phyloP scores from a whole-genome alignment of 2,888 invertebrate species.

The Cheilosia variabilis region DNA sequence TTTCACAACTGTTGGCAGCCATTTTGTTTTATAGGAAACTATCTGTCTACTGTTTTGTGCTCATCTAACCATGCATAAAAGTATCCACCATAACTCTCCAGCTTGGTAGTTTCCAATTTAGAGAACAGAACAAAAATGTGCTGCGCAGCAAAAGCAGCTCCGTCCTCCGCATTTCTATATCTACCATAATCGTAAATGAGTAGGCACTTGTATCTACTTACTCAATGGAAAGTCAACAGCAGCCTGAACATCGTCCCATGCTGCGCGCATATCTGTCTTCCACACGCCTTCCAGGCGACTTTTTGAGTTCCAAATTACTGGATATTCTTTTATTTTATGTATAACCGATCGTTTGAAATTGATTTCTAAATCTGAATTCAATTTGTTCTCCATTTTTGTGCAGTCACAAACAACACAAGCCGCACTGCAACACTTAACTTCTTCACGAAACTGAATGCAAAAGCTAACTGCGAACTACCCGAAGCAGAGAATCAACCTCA shows the following conservation, averaged over 20 bases:
- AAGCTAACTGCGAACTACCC: slow-evolving; percentile 7
- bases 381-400: neutral
- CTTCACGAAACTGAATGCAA: slow-evolving; percentile 46
- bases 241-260: slow-evolving; percentile 2
- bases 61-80: too few species aligned
- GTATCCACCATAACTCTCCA: too few species aligned
- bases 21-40: too few species aligned
- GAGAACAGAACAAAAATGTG: too few species aligned
- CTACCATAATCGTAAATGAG: too few species aligned
- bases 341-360: neutral
- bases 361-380: slow-evolving; percentile 13
- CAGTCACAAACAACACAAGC: neutral
- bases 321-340: slow-evolving; percentile 11
- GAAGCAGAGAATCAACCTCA: slow-evolving; percentile 5
- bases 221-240: neutral
- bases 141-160: too few species aligned
- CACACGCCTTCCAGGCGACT: too few species aligned
- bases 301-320: slow-evolving; percentile 14
- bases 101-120: too few species aligned
- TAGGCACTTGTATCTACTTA: neutral
- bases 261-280: neutral
- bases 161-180: too few species aligned
- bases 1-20: too few species aligned
- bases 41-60: too few species aligned
- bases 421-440: neutral